Conservation (phyloP, 2,888 invertebrate genomes). For the Lypha dubia region DNA sequence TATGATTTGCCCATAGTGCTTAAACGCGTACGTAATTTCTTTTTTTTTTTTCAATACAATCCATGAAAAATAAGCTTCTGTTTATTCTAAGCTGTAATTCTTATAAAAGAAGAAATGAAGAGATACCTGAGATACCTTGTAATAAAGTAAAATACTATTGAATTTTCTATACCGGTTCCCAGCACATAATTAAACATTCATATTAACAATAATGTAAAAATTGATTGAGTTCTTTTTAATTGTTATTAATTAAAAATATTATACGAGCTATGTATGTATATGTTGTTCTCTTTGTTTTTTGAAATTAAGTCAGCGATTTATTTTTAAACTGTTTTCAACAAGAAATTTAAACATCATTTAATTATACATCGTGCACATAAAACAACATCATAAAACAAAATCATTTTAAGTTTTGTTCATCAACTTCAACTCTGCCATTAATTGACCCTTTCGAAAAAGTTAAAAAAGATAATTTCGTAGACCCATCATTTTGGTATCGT, state of each 20-base stretch:
- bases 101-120: too few species aligned
- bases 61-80: too few species aligned
- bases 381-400: slow-evolving; percentile 36
- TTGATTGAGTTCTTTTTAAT: slow-evolving; percentile 12
- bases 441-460: slow-evolving; percentile 47
- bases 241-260: slow-evolving; percentile 12
- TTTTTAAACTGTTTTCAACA: slow-evolving; percentile 22
- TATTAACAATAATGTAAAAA: neutral
- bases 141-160: neutral
- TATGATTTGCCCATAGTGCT: too few species aligned
- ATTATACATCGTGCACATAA: slow-evolving; percentile 47
- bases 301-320: neutral
- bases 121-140: too few species aligned
- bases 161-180: neutral
- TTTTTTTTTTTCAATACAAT: too few species aligned
- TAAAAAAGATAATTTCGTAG: slow-evolving; percentile 3
- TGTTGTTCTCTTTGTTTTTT: neutral
- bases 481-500: neutral
- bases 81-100: too few species aligned
- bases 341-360: slow-evolving; percentile 39
- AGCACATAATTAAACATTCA: neutral
- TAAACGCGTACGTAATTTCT: too few species aligned
- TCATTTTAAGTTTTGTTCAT: slow-evolving; percentile 29
- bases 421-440: slow-evolving; percentile 54
- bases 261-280: neutral